Percentiles rank a stretch among this genome's conserved stretches.
Evolutionary conservation across 2,797 vertebrate species (phyloP).

Genomic region (Cirrhinus molitorella): DNA sequence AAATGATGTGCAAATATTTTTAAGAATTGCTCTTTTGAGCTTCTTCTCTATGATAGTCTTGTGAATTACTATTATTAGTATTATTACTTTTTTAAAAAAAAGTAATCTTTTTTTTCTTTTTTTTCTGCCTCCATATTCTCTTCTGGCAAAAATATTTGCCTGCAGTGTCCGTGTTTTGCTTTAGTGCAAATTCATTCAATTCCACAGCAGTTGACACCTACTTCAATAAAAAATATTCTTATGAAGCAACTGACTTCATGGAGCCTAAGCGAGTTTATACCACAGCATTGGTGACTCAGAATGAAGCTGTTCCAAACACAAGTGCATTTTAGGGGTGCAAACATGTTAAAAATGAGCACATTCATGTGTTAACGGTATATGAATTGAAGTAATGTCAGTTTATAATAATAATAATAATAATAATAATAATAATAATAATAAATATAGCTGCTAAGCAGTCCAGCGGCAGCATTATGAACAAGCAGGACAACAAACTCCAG

Average conservation of each 20-base stretch:
- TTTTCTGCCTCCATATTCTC: background rate
- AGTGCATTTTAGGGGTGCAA: background rate
- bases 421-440: too few relatives aligned
- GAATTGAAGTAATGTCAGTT: too few relatives aligned
- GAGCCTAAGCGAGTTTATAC: background rate
- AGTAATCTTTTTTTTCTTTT: background rate
- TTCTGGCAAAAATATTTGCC: background rate
- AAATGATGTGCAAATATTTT: background rate
- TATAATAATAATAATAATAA: too few relatives aligned
- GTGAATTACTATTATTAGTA: background rate
- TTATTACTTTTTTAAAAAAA: background rate
- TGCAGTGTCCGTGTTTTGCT: conserved; percentile 2
- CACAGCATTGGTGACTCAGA: background rate
- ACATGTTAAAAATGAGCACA: background rate
- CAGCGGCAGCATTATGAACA: too few relatives aligned
- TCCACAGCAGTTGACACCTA: background rate
- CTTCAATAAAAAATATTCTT: background rate
- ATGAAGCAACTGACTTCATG: background rate
- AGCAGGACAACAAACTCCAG: background rate
- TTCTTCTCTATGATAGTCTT: background rate
- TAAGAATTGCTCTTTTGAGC: background rate
- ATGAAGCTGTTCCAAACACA: too few relatives aligned
- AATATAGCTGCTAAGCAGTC: too few relatives aligned
- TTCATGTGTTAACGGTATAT: background rate
- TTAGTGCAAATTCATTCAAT: background rate